These are phyloP conservation scores for Manduca sexta DNA, from an alignment of 1,140 invertebrate species.

Conservation along the genomic window DNA sequence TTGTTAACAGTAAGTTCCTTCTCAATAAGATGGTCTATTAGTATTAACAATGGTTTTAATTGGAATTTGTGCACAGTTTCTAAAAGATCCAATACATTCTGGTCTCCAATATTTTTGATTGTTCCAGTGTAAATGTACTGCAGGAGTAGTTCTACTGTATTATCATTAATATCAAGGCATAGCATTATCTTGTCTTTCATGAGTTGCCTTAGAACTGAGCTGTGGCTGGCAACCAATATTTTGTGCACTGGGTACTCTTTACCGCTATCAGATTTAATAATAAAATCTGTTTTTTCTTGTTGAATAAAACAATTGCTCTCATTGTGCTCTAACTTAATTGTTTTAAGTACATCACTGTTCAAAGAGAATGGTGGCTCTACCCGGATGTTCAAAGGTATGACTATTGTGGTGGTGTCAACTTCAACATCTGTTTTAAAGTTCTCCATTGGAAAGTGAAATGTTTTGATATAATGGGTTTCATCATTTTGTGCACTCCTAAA, in stretches of 20 bases:
- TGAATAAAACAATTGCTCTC: conserved; percentile 27
- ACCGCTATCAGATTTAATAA: conserved; percentile 28
- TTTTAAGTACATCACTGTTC: conserved; percentile 25
- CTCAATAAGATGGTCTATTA: conserved; percentile 26
- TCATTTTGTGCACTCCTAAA: conserved; percentile 27
- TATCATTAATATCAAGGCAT: conserved; percentile 34
- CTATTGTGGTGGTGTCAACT: conserved; percentile 17
- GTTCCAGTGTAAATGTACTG: conserved; percentile 48
- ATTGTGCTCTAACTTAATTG: conserved; percentile 37
- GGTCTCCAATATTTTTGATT: conserved; percentile 32
- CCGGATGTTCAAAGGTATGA: conserved; percentile 37
- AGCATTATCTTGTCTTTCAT: conserved; percentile 24
- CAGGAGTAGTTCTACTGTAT: conserved; percentile 38
- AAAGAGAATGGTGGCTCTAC: conserved; percentile 21
- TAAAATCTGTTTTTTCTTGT: conserved; percentile 38
- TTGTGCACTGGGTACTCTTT: conserved; percentile 40
- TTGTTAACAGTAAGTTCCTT: conserved; percentile 39
- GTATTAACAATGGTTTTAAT: conserved; percentile 28
- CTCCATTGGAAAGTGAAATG: conserved; percentile 24
- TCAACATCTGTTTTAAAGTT: conserved; percentile 1
- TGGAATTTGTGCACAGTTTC: conserved; percentile 40
- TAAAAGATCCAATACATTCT: conserved; percentile 29
- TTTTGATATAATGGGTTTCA: conserved; percentile 38
- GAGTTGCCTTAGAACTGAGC: conserved; percentile 32
- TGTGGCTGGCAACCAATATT: conserved; percentile 41